Base-by-base conservation (phyloP, 1,140 invertebrate species). In the Drosophila teissieri region DNA sequence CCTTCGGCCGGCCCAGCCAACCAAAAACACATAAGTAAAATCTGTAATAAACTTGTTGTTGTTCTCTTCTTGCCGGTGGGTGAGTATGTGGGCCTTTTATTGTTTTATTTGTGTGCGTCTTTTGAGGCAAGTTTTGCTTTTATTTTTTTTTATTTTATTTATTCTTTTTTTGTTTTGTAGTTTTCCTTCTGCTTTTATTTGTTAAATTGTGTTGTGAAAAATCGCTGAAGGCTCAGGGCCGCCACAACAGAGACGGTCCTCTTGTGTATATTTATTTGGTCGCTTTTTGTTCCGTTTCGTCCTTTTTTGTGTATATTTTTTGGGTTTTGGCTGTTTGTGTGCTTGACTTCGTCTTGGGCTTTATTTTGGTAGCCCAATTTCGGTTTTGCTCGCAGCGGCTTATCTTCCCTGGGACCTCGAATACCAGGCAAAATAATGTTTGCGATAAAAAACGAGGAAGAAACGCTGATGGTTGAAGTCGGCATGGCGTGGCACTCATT, bases 171-270 rank as follows among this genome's bases (percentile, higher is more conserved):
- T 51, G 31, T 31, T 31, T 63, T 49, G 56, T 77, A 76, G 48
- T 61, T 70, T 49, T 72, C 46, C 62, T 51, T 68, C 57, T 62
- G 67, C 75, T 88, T 89, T 88, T 88, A 88, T 88, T 88, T 88
- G 83, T 84, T 88, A 88, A 88, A 89, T 83, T 89, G 84, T 89
- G 76, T 88, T 83, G 83, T 89, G 80, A 89, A 88, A 88, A 89
- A 83, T 88, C 67, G 83, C 83, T 70, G 67, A 73, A 88, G 83
- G 84, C 70, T 55, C 61, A 56, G 60, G 74, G 73, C 46, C 62
- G 48, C 42, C 31, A 51, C 73, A 77, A 67, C 70, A 46, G 56
- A 67, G 45, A 57, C 54, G 75, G 22, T 49, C 24, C 52, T 65
- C 46, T 73, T 68, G 27, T 73, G 61, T 73, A 58, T 80, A 58